These are phyloP conservation scores for Glaucopsyche alexis DNA, from an alignment of 2,888 invertebrate genomes.

Conservation along the genomic window DNA sequence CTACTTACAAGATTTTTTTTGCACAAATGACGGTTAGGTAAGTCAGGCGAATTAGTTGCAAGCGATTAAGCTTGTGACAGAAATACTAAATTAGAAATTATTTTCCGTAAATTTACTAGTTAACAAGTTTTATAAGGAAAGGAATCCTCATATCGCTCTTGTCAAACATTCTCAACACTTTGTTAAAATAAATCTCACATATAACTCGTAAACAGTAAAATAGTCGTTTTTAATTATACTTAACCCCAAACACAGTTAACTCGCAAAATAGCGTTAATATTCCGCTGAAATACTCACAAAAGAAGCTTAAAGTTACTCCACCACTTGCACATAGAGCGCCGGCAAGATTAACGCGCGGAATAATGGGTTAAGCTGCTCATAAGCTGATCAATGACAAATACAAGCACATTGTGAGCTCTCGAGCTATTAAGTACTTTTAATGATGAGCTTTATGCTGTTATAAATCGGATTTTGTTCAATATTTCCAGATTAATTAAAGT, in stretches of 20 bases:
- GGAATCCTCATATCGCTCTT: no score
- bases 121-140: no score
- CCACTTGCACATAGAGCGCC: not conserved
- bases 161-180: not conserved
- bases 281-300: slow-evolving; percentile 13
- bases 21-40: no score
- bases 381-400: slow-evolving; percentile 20
- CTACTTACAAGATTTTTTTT: no score
- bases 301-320: slow-evolving; percentile 19
- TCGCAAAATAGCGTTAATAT: slow-evolving; percentile 8
- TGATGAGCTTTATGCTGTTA: slow-evolving; percentile 14
- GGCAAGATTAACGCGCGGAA: slow-evolving; percentile 4
- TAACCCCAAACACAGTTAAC: not conserved
- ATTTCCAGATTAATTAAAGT: slow-evolving; percentile 7
- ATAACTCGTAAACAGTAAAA: not conserved
- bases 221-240: not conserved
- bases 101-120: no score
- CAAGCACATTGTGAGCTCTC: slow-evolving; percentile 15
- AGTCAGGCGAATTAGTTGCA: no score
- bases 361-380: slow-evolving; percentile 17
- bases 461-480: slow-evolving; percentile 1
- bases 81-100: no score
- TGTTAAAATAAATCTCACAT: not conserved
- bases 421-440: slow-evolving; percentile 10
- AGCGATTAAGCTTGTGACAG: no score